Conservation (phyloP, 2,888 invertebrate species). For the Liopterus haemorrhoidalis region DNA sequence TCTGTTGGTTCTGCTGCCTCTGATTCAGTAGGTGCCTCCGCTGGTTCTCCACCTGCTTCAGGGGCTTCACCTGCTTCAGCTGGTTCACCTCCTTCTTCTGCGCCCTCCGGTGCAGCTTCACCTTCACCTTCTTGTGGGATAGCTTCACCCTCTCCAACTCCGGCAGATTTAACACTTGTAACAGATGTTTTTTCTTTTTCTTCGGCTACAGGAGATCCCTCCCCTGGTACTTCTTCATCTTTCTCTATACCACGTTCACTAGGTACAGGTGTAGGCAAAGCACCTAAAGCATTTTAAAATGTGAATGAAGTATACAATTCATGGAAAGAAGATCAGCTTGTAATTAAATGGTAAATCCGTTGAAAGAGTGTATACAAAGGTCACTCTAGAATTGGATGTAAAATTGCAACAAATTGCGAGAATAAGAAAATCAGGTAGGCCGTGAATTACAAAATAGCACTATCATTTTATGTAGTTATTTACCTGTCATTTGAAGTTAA, state of each 20-base stretch:
- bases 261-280: conserved; percentile 18
- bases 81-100: conserved; percentile 1
- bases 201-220: conserved; percentile 6
- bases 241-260: conserved; percentile 15
- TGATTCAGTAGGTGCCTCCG: neutral
- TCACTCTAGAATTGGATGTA: too few relatives aligned
- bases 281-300: too few relatives aligned
- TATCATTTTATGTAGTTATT: too few relatives aligned
- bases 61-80: conserved; percentile 1
- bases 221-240: conserved; percentile 9
- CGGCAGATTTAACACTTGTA: neutral
- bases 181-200: conserved; percentile 5
- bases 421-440: too few relatives aligned
- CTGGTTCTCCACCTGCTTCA: conserved; percentile 1
- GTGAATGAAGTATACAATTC: too few relatives aligned
- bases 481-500: too few relatives aligned
- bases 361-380: too few relatives aligned
- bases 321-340: too few relatives aligned
- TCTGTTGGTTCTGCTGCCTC: conserved; percentile 1
- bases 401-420: too few relatives aligned
- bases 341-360: too few relatives aligned
- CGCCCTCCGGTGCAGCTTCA: neutral
- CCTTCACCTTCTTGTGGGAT: neutral
- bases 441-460: too few relatives aligned
- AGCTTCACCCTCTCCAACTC: conserved; percentile 5